A percentile compares a stretch with the other conserved stretches of the same genome.
Conservation (phyloP, 2,797 vertebrate species). For the Pachyuromys duprasi region DNA sequence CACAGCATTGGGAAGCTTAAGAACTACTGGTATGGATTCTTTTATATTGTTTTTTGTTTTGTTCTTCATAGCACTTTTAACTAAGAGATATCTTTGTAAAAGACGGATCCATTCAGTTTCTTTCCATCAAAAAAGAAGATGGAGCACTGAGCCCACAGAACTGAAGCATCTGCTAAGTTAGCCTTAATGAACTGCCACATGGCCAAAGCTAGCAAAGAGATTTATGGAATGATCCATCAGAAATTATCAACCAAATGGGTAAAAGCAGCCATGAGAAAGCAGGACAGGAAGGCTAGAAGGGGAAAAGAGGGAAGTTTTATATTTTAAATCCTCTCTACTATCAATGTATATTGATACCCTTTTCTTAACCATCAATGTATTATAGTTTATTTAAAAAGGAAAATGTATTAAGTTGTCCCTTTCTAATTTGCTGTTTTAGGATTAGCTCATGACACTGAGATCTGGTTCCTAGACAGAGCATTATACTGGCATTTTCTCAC, state of each 20-base stretch:
- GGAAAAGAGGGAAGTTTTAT: not conserved
- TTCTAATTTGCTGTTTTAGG: slow-evolving; percentile 77
- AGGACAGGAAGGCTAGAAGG: not conserved
- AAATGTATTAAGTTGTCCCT: not conserved
- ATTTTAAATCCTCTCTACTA: not conserved
- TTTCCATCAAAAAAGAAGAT: not conserved
- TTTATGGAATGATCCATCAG: not conserved
- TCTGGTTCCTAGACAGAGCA: slow-evolving; percentile 97
- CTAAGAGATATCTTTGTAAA: not conserved
- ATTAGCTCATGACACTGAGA: slow-evolving; percentile 91
- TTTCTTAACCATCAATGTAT: not conserved
- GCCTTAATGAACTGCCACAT: not conserved
- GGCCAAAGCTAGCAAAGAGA: not conserved
- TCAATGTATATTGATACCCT: not conserved
- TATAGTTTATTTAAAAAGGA: not conserved
- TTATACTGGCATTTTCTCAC: slow-evolving; percentile 97
- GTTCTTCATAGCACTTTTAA: not conserved
- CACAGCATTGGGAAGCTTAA: not conserved
- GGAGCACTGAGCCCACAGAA: not conserved
- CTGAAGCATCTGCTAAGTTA: not conserved
- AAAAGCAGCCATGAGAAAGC: not conserved
- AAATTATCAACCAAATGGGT: not conserved
- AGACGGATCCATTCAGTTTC: not conserved
- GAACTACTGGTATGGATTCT: not conserved
- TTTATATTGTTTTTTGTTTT: not conserved